These are phyloP conservation scores for Diprion similis DNA, from an alignment of 1,140 invertebrate species.

Conservation along the genomic window DNA sequence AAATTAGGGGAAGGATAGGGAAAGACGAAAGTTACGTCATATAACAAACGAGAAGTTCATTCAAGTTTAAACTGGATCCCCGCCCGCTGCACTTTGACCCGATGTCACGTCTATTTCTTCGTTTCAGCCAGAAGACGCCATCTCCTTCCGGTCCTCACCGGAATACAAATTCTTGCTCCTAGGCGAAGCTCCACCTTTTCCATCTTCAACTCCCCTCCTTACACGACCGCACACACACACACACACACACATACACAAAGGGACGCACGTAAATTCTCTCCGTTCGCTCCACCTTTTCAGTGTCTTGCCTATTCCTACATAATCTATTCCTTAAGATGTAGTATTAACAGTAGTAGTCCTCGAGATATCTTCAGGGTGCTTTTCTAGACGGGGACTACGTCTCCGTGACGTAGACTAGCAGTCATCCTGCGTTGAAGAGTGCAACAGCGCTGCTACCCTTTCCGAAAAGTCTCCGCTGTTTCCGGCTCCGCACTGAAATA, in stretches of 20 bases:
- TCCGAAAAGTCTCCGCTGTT: conserved; percentile 44
- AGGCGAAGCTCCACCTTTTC: background rate
- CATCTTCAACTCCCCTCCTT: background rate
- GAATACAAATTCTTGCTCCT: background rate
- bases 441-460: conserved; percentile 46
- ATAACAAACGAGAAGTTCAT: background rate
- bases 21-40: background rate
- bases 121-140: background rate
- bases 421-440: conserved; percentile 49
- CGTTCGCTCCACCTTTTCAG: too few species aligned
- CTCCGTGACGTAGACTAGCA: conserved; percentile 41
- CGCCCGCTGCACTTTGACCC: background rate
- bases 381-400: conserved; percentile 13
- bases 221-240: background rate
- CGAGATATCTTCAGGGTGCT: background rate
- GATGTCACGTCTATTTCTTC: conserved; percentile 3
- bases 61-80: background rate
- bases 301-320: too few species aligned
- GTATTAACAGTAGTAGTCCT: background rate
- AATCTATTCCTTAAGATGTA: background rate
- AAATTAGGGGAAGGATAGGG: background rate
- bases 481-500: conserved; percentile 41
- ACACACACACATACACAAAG: background rate
- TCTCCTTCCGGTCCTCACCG: background rate
- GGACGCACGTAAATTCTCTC: too few species aligned